Base-by-base conservation (phyloP, 2,797 vertebrate species). In the Sebastes kiyomatsui region DNA sequence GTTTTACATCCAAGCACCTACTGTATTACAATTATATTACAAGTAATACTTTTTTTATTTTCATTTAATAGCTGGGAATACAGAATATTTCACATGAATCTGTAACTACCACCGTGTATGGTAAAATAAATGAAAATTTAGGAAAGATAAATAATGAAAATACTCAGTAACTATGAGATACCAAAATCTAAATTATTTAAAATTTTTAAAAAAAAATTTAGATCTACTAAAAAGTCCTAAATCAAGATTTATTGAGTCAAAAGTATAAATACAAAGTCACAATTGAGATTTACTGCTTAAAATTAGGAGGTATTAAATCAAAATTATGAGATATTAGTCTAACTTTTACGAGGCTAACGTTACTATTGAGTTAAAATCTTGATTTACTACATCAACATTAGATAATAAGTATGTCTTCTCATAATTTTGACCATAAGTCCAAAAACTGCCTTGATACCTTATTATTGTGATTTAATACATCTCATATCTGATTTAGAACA, bases 1-100 rank as follows among this genome's bases (percentile, higher is more conserved):
- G 87, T 92, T 90, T 90, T 80, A 91, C 78, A 82, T 84, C 77
- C 52, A 85, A 79, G 56, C 77, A 89, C 54, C 75, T 58, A 27
- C 67, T 82, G 83, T 85, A 90, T 82, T 91, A 18, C 42, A 46
- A 20, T 49, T 42, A 14, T 42, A 42, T 42, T 42, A 42, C 38
- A 42, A 42, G 38, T 42, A 42, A 42, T 42, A 14, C 38, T 14
- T 14, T 42, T 13, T 16, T 11, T 9, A 4, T n/a, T 4, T 28
- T 38, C 1, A 30, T 72, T 71, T n/a, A n/a, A 9, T 3, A 4
- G 7, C 18, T 16, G 4, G 0, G 14, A 30, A 67, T 67, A 6
- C 2, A 12, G 1, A 20, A 60, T 33, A 11, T 62, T 61, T 62
- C 1, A 67, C 23, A 23, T 30, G 10, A 22, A 30, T 52, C 4